Evolutionary conservation across 2,888 invertebrate species (phyloP).

Genomic region (Brachyptera risi): DNA sequence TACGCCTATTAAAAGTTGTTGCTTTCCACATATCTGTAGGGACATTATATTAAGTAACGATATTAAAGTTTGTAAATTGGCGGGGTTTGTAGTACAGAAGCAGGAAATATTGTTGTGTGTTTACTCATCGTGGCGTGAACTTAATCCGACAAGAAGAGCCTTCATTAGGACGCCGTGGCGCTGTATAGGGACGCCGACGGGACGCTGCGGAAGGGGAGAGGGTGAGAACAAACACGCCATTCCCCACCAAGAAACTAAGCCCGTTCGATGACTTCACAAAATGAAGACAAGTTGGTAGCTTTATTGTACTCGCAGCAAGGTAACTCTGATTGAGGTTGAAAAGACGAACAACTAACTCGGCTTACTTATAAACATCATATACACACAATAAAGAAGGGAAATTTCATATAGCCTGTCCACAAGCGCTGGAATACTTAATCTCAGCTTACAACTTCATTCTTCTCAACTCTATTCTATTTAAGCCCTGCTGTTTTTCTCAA

Average conservation of each 20-base stretch:
- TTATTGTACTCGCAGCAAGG: background rate
- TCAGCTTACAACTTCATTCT: constrained; percentile 13
- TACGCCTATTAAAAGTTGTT: too few species aligned
- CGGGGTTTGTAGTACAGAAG: too few species aligned
- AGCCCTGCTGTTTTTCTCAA: constrained; percentile 3
- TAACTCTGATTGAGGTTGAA: background rate
- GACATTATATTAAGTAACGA: background rate
- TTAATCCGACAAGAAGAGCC: constrained; percentile 18
- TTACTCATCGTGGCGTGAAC: constrained; percentile 11
- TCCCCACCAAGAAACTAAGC: background rate
- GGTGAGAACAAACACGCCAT: background rate
- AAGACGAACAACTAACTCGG: too few species aligned
- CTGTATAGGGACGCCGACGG: background rate
- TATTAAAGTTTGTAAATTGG: background rate
- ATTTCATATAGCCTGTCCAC: background rate
- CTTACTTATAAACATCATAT: background rate
- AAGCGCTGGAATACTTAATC: background rate
- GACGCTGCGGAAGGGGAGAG: background rate
- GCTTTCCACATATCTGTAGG: background rate
- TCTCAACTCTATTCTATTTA: constrained; percentile 5
- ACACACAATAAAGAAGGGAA: background rate
- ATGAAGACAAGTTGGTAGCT: constrained; percentile 24
- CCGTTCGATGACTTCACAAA: constrained; percentile 27
- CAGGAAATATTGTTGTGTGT: constrained; percentile 19
- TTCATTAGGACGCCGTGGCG: constrained; percentile 7